Conservation (phyloP, 2,888 invertebrate species). For the Rotaria macrura region DNA sequence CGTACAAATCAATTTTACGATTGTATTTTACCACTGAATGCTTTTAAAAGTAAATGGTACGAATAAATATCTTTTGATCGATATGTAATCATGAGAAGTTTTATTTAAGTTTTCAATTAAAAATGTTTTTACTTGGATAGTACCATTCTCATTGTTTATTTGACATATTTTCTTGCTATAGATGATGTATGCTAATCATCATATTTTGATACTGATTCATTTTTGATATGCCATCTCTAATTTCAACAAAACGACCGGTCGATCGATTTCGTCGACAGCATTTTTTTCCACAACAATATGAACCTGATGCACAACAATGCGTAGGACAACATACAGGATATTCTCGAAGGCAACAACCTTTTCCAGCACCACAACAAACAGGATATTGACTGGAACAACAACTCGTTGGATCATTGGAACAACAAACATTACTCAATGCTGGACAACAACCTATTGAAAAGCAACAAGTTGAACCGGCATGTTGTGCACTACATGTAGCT, state of each 20-base stretch:
- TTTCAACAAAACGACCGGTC: background rate
- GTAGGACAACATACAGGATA: background rate
- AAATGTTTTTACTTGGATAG: too few relatives aligned
- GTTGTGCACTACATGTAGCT: background rate
- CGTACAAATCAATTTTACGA: too few relatives aligned
- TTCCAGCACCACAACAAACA: background rate
- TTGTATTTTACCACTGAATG: too few relatives aligned
- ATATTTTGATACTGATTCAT: background rate
- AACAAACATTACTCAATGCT: background rate
- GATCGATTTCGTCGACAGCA: background rate
- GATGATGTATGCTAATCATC: background rate
- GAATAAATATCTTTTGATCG: too few relatives aligned
- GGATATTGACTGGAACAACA: background rate
- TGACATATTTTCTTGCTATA: too few relatives aligned
- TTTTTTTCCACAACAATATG: background rate
- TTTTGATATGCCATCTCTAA: background rate
- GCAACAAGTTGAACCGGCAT: background rate
- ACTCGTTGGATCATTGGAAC: background rate
- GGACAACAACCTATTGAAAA: background rate
- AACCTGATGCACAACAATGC: background rate
- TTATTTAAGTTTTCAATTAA: too few relatives aligned
- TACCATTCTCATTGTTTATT: too few relatives aligned
- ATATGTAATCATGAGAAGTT: too few relatives aligned
- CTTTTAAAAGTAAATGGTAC: too few relatives aligned
- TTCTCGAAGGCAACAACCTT: background rate